phyloP scores from a whole-genome alignment of 2,797 vertebrate genomes.

The Amphiprion clarkii region DNA sequence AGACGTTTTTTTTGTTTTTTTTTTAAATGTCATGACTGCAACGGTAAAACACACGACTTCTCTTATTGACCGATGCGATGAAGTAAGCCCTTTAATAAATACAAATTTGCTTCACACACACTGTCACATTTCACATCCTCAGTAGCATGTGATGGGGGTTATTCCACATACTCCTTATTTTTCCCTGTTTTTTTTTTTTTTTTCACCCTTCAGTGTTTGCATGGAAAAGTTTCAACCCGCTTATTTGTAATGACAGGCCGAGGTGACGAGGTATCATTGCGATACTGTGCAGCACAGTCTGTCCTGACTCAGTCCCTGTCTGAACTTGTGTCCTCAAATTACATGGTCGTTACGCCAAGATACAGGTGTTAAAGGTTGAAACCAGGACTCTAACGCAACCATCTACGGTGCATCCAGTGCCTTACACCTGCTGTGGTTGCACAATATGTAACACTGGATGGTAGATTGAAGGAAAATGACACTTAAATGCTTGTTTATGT shows the following conservation, averaged over 20 bases:
- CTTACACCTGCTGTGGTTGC: neutral
- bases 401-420: neutral
- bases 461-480: neutral
- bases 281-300: conserved; percentile 15
- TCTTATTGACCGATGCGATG: neutral
- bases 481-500: too few relatives aligned
- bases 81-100: neutral
- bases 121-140: neutral
- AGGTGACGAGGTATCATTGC: conserved; percentile 23
- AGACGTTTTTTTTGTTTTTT: neutral
- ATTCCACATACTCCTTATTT: neutral
- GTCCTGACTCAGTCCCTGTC: conserved; percentile 48
- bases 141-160: neutral
- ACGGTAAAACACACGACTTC: conserved; percentile 3
- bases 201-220: conserved; percentile 8
- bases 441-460: neutral
- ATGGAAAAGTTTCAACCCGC: neutral
- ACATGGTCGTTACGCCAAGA: conserved; percentile 41
- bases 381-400: neutral
- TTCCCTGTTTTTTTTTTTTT: neutral
- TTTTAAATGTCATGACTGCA: neutral
- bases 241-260: conserved; percentile 49
- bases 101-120: neutral
- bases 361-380: conserved; percentile 48
- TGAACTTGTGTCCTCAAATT: conserved; percentile 59